Evolutionary conservation across 1,140 invertebrate genomes (phyloP).

Genomic region (Pseudomyrmex gracilis): DNA sequence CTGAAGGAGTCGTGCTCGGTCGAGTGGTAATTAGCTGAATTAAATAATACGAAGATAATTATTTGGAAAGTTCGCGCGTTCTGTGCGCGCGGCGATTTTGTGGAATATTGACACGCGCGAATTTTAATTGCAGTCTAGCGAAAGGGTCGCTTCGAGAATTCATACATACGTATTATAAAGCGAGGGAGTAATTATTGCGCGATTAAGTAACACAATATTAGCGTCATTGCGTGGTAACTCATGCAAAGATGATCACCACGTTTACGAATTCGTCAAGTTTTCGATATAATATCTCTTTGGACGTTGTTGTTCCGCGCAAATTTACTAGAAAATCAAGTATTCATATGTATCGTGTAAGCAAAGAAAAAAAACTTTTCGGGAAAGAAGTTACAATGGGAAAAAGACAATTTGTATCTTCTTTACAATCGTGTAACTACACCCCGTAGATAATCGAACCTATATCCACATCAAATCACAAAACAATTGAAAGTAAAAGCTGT

Average conservation of each 20-base stretch:
- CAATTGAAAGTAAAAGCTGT: slow-evolving; percentile 42
- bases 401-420: slow-evolving; percentile 32
- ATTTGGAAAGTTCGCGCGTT: slow-evolving; percentile 67
- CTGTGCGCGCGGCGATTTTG: slow-evolving; percentile 1
- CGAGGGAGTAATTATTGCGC: slow-evolving; percentile 55
- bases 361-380: not conserved
- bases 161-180: not conserved
- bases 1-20: not conserved
- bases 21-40: slow-evolving; percentile 62
- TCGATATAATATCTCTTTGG: not conserved
- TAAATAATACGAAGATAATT: slow-evolving; percentile 70
- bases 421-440: slow-evolving; percentile 19
- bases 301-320: not conserved
- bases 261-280: not conserved
- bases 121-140: slow-evolving; percentile 60
- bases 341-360: not conserved
- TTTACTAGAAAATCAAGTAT: not conserved
- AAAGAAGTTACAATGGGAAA: not conserved
- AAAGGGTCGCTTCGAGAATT: slow-evolving; percentile 45
- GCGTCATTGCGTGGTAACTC: not conserved
- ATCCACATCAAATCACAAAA: slow-evolving; percentile 39
- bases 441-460: slow-evolving; percentile 31
- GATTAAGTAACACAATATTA: not conserved
- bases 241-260: not conserved
- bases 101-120: slow-evolving; percentile 21